These are phyloP conservation scores for Prochilodus magdalenae DNA, from an alignment of 2,113 vertebrate genomes.

Conservation along the genomic window DNA sequence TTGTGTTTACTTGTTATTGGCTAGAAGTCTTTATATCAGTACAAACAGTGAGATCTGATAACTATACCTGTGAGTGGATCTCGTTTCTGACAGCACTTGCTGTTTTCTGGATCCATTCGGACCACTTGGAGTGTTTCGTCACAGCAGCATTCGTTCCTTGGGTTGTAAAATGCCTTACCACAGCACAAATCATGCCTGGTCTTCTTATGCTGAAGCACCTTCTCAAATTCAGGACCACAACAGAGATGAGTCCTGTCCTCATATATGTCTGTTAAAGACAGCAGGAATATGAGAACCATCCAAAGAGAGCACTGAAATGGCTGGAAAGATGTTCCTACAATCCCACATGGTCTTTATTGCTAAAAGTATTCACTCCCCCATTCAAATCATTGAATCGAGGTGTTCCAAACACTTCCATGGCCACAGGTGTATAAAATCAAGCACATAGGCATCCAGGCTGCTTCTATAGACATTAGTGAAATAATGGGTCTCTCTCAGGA, in stretches of 20 bases:
- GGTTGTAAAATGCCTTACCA: not conserved
- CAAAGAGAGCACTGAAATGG: not conserved
- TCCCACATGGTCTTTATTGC: too few relatives aligned
- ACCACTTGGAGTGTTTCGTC: not conserved
- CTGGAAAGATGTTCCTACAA: too few relatives aligned
- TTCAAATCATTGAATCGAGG: too few relatives aligned
- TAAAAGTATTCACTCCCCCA: too few relatives aligned
- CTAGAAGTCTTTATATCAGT: not conserved
- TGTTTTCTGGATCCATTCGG: not conserved
- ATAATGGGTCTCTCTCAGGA: too few relatives aligned
- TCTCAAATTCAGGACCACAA: not conserved
- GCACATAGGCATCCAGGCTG: too few relatives aligned
- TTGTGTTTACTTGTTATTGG: too few relatives aligned
- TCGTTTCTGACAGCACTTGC: not conserved
- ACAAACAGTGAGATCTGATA: not conserved
- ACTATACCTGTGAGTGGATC: not conserved
- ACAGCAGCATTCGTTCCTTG: not conserved
- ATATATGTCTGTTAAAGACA: constrained; percentile 10
- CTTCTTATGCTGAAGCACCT: not conserved
- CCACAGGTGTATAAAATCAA: too few relatives aligned
- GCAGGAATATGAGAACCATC: not conserved
- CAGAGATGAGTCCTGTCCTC: not conserved
- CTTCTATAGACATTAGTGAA: too few relatives aligned
- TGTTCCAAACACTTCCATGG: too few relatives aligned
- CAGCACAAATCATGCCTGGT: constrained; percentile 6